Evolutionary conservation across 1,140 invertebrate species (phyloP), one percentile per base, ranked within the genome.

Genomic region (Brachystomella parvula): DNA sequence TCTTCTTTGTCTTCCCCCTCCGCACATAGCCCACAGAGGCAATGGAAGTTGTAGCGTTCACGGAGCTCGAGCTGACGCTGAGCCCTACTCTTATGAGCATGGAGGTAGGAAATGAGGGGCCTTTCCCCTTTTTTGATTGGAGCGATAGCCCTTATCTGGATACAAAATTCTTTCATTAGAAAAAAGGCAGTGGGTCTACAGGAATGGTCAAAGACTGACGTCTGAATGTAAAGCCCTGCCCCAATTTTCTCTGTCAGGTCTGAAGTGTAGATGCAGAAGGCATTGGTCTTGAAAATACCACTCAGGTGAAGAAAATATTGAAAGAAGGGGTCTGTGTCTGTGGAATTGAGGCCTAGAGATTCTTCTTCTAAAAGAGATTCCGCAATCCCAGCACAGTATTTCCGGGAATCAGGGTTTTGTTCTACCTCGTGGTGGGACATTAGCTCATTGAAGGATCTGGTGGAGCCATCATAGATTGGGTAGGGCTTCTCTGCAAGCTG

Each of bases 171-270:
- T 33, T 53, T 30, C 28, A 53, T 31, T 19, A 44, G 21, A 19
- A 60, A 61, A 26, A 66, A 61, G 17, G 64, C 64, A 12, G 21
- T 66, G 39, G 64, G 64, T 35, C 49, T 66, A 29, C 64, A 66
- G 29, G 57, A 61, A 32, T 66, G 64, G 30, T 66, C 59, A 33
- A 66, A 66, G 15, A 61, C 15, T 17, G 64, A 66, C 1, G 57
- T 35, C 17, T 66, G 24, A n/a, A 66, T 66, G 57, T 30, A 66
- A 17, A 66, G 28, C 0, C 56, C 64, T 28, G 35, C 21, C 3
- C 64, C 64, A 44, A 66, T 47, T 9, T 21, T 33, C 15, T 15
- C 28, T 17, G 64, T 61, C 61, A 60, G 26, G 9, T 12, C 2
- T 17, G 39, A 32, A 66, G 39, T 66, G n/a, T 47, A 61, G 47